These are phyloP conservation scores for Pseudococcus jackbeardsleyi DNA, from an alignment of 2,888 invertebrate species.

Conservation along the genomic window DNA sequence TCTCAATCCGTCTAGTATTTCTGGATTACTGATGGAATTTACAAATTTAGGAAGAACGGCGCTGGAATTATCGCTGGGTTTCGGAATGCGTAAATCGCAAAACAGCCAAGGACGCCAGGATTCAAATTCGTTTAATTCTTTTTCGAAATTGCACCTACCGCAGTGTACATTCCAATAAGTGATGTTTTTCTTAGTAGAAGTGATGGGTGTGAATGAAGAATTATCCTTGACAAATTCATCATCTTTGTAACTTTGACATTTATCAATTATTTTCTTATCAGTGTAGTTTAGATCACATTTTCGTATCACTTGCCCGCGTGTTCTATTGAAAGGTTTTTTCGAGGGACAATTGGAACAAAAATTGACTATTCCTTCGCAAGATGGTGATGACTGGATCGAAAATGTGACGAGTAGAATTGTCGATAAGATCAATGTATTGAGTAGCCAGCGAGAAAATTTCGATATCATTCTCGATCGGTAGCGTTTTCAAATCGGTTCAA, in stretches of 20 bases:
- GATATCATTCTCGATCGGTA: no score
- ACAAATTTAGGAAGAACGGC: neutral
- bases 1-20: neutral
- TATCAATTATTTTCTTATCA: neutral
- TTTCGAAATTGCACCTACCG: neutral
- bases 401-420: no score
- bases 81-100: neutral
- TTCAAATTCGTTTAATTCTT: neutral
- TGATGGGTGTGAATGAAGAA: neutral
- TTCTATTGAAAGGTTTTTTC: no score
- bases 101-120: neutral
- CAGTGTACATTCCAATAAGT: neutral
- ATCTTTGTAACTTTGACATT: neutral
- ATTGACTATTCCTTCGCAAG: no score
- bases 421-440: no score
- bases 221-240: neutral
- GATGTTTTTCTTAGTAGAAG: neutral
- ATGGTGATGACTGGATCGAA: no score
- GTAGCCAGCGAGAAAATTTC: no score
- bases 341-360: no score
- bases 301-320: no score
- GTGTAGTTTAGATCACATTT: neutral
- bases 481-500: no score
- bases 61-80: neutral
- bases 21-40: neutral